Percentiles rank a stretch among this genome's conserved stretches.
These are phyloP conservation scores for Lingula anatina DNA, from an alignment of 2,888 invertebrate species.

Conservation along the genomic window DNA sequence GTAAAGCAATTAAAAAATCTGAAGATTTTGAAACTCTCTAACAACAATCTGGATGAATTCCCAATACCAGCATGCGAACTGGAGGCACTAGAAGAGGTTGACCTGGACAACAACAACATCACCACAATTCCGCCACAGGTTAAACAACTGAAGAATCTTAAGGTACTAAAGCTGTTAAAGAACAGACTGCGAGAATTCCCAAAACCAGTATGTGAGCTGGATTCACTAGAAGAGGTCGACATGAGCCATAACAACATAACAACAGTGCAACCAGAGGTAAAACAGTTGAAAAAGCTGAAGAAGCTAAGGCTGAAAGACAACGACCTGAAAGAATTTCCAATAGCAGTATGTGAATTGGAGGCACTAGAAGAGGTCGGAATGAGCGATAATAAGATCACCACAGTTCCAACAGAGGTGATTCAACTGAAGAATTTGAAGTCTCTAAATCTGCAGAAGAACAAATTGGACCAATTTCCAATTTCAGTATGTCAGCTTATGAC, in stretches of 20 bases:
- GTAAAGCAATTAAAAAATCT: slow-evolving; percentile 24
- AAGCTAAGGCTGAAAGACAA: slow-evolving; percentile 40
- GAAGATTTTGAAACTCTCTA: slow-evolving; percentile 26
- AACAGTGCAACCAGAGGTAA: slow-evolving; percentile 37
- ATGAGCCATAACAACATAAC: slow-evolving; percentile 40
- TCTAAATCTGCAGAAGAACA: slow-evolving; percentile 39
- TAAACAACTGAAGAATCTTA: slow-evolving; percentile 20
- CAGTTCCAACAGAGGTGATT: slow-evolving; percentile 29
- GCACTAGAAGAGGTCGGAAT: slow-evolving; percentile 34
- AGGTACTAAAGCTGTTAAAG: slow-evolving; percentile 25
- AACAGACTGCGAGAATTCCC: slow-evolving; percentile 34
- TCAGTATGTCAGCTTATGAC: slow-evolving; percentile 25
- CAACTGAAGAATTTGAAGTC: slow-evolving; percentile 28
- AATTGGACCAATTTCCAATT: slow-evolving; percentile 26
- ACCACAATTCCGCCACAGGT: slow-evolving; percentile 26
- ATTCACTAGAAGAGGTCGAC: slow-evolving; percentile 20
- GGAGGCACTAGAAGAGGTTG: slow-evolving; percentile 25
- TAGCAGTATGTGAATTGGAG: slow-evolving; percentile 37
- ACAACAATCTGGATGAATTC: slow-evolving; percentile 26
- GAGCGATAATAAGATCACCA: slow-evolving; percentile 33
- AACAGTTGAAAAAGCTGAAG: slow-evolving; percentile 30
- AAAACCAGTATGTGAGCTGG: slow-evolving; percentile 23
- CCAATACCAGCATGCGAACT: slow-evolving; percentile 23
- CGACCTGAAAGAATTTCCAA: slow-evolving; percentile 42
- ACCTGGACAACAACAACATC: slow-evolving; percentile 37